Conservation (phyloP, 2,888 invertebrate species). For the Iselma pallidipennis region DNA sequence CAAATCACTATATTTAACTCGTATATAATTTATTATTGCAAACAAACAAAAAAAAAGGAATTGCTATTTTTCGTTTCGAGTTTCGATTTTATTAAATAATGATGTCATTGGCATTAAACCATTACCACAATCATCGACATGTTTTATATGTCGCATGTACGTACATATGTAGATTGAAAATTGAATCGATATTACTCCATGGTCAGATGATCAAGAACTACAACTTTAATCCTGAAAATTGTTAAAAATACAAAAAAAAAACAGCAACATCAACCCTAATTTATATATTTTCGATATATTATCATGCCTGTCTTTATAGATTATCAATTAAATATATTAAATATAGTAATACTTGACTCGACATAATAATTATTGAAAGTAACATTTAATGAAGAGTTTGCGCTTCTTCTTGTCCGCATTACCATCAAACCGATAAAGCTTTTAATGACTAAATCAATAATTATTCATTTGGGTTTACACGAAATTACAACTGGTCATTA, state of each 20-base stretch:
- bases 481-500: constrained; percentile 52
- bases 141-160: no score
- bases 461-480: constrained; percentile 53
- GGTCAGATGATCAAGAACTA: no score
- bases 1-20: neutral
- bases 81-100: neutral
- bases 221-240: no score
- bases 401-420: constrained; percentile 50
- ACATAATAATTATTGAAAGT: no score
- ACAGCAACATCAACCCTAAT: no score
- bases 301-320: no score
- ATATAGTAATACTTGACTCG: no score
- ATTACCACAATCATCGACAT: neutral
- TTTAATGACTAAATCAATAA: constrained; percentile 57
- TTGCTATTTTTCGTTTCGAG: neutral
- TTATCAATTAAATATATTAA: no score
- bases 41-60: no score
- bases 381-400: constrained; percentile 56
- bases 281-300: no score
- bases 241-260: no score
- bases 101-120: neutral
- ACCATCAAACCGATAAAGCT: constrained; percentile 46
- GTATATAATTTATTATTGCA: neutral
- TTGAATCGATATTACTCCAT: neutral
- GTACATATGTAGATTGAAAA: neutral